These are phyloP conservation scores for Dioctria rufipes DNA, from an alignment of 2,888 invertebrate species.

Conservation along the genomic window DNA sequence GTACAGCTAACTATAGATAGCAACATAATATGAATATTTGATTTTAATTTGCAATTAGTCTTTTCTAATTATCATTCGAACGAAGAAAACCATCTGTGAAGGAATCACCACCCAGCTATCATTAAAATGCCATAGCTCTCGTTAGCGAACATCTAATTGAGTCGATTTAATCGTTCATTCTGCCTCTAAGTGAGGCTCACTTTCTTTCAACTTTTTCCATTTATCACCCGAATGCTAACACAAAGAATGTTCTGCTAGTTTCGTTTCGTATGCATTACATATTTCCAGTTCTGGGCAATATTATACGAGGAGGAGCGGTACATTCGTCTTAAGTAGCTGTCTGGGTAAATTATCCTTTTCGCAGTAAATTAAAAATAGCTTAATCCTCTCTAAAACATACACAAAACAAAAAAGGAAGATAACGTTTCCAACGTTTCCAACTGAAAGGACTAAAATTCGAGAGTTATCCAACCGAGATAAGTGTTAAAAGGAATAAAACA, in stretches of 20 bases:
- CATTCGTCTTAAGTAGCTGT: constrained; percentile 26
- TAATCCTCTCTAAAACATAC: constrained; percentile 12
- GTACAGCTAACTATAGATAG: neutral
- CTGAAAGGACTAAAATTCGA: constrained; percentile 36
- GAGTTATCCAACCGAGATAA: constrained; percentile 35
- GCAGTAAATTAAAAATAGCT: constrained; percentile 48
- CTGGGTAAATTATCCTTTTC: constrained; percentile 44
- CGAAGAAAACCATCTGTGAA: constrained; percentile 23
- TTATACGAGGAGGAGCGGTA: constrained; percentile 2
- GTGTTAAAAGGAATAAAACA: neutral
- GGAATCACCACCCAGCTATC: constrained; percentile 1
- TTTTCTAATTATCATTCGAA: constrained; percentile 26
- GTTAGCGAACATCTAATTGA: constrained; percentile 40
- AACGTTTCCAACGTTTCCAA: constrained; percentile 38
- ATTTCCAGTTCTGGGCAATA: constrained; percentile 11
- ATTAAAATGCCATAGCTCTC: constrained; percentile 45
- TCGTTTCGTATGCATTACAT: neutral
- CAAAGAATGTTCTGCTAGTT: neutral
- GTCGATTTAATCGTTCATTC: neutral
- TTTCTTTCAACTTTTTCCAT: constrained; percentile 23
- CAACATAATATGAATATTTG: neutral
- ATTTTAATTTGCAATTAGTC: constrained; percentile 41
- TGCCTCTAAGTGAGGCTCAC: neutral
- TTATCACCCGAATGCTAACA: constrained; percentile 28
- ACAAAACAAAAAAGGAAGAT: neutral